Evolutionary conservation across 1,140 invertebrate genomes (phyloP).

Genomic region (Phymorhynchus buccinoides): DNA sequence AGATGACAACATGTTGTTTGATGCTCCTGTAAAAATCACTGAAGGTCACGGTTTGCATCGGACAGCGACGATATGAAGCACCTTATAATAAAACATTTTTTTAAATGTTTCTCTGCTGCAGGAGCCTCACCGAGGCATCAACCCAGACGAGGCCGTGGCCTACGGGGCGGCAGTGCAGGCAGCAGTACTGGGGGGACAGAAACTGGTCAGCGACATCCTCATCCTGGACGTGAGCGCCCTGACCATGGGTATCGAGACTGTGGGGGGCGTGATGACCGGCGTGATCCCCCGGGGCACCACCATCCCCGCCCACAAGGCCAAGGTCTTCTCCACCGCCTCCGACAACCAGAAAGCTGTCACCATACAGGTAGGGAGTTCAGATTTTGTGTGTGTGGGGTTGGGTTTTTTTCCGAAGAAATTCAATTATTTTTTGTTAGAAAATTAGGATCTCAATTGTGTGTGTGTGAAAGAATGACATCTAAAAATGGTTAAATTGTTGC

Average conservation of each 20-base stretch:
- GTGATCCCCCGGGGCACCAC: slow-evolving; percentile 97
- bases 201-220: slow-evolving; percentile 79
- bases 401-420: too few species aligned
- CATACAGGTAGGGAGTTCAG: slow-evolving; percentile 90
- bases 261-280: slow-evolving; percentile 99
- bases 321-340: slow-evolving; percentile 99
- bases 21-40: too few species aligned
- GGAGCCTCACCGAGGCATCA: slow-evolving; percentile 97
- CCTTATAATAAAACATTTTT: too few species aligned
- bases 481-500: too few species aligned
- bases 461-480: too few species aligned
- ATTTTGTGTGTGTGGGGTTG: too few species aligned
- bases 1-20: too few species aligned
- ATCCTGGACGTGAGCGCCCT: slow-evolving; percentile 97
- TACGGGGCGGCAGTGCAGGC: slow-evolving; percentile 99
- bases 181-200: slow-evolving; percentile 80
- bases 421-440: too few species aligned
- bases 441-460: too few species aligned
- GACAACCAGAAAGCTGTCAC: slow-evolving; percentile 99
- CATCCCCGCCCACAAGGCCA: slow-evolving; percentile 99
- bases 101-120: slow-evolving; percentile 50
- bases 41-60: too few species aligned
- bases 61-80: too few species aligned
- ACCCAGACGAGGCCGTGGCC: slow-evolving; percentile 86
- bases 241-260: slow-evolving; percentile 99